These are phyloP conservation scores for Phocoena phocoena DNA, from an alignment of 2,113 vertebrate species.

Conservation along the genomic window DNA sequence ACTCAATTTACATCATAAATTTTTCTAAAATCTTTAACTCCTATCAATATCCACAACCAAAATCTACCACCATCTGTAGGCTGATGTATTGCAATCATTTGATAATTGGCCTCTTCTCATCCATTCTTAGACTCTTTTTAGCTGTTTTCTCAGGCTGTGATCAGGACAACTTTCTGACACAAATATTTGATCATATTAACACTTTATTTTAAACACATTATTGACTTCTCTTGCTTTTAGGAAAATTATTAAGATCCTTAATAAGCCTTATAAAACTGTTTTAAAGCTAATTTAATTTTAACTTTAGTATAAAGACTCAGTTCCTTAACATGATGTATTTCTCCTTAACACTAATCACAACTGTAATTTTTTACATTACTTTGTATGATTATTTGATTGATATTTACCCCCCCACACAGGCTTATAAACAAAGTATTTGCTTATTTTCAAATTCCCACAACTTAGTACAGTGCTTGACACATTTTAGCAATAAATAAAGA, in stretches of 20 bases:
- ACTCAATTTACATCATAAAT: background rate
- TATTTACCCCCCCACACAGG: rapidly evolving
- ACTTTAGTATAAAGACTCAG: background rate
- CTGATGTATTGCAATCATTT: background rate
- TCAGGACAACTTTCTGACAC: background rate
- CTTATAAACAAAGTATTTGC: background rate
- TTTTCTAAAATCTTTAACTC: background rate
- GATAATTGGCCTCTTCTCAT: background rate
- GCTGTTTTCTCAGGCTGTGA: background rate
- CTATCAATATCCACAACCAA: background rate
- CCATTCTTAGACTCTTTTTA: background rate
- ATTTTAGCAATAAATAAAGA: background rate
- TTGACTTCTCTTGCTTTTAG: background rate
- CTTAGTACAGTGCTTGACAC: background rate
- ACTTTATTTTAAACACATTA: background rate
- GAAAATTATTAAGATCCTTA: background rate
- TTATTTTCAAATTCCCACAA: background rate
- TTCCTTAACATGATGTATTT: background rate
- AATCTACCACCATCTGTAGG: background rate
- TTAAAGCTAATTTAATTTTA: background rate
- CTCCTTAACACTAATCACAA: background rate
- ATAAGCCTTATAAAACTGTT: background rate
- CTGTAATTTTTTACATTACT: background rate
- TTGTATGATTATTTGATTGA: background rate
- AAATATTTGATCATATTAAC: background rate